Evolutionary conservation across 2,888 invertebrate species (phyloP).

Genomic region (Camponotus fellah): DNA sequence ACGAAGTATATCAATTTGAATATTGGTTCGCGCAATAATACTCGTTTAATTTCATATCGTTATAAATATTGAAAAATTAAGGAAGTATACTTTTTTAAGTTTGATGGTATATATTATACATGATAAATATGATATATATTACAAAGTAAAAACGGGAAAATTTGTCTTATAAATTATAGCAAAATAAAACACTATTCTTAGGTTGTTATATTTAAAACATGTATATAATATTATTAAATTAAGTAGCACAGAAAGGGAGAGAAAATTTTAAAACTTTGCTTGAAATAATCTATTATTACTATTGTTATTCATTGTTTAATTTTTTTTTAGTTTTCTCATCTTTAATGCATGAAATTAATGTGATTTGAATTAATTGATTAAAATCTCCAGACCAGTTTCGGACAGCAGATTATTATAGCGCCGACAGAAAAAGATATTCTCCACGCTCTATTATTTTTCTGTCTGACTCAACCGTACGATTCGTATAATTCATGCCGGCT

Average conservation of each 20-base stretch:
- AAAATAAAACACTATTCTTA: background rate
- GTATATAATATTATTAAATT: background rate
- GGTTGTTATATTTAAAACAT: background rate
- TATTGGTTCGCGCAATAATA: background rate
- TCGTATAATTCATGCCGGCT: conserved; percentile 30
- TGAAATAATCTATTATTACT: background rate
- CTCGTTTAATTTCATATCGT: background rate
- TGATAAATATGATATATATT: background rate
- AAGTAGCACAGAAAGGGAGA: background rate
- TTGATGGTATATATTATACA: background rate
- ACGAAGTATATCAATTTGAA: background rate
- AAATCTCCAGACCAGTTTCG: background rate
- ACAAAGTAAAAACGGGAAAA: background rate
- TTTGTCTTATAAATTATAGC: background rate
- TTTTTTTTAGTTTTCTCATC: background rate
- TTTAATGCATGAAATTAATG: background rate
- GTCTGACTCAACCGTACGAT: conserved; percentile 29
- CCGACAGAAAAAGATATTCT: conserved; percentile 41
- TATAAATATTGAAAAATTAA: background rate
- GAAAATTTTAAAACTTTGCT: background rate
- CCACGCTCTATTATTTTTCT: conserved; percentile 13
- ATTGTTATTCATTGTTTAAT: background rate
- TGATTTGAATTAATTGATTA: too few species aligned
- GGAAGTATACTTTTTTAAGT: background rate
- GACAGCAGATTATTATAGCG: conserved; percentile 43